Evolutionary conservation across 2,797 vertebrate species (phyloP), one percentile per base, ranked within the genome.

Genomic region (Adelosebastes latens): DNA sequence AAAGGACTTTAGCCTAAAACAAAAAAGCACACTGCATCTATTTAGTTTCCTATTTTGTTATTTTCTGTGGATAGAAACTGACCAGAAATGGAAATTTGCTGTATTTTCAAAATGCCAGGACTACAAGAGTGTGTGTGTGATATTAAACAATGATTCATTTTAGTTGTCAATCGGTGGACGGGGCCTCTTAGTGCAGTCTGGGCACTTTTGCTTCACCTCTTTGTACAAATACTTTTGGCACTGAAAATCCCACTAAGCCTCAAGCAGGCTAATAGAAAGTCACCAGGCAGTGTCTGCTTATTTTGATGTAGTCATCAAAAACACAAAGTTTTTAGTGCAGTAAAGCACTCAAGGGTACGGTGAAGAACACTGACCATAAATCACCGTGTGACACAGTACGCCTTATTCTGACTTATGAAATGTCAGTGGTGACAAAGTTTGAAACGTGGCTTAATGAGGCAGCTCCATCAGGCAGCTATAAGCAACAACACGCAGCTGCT

Each of bases 251-350:
- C 87, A 39, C 75, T 31, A 73, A 87, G 83, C 67, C 60, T 75
- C 63, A 73, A 53, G 84, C 72, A 64, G 70, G 77, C 82, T 77
- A 80, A 88, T 68, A 76, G 72, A 85, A 87, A 86, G 79, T 83
- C 79, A 85, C 79, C 16, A 63, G 74, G 53, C 69, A 49, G 49
- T 62, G 70, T 89, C 81, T 88, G 75, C 89, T 92, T 90, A 83
- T 90, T 94, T 89, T 93, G 86, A 91, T 84, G 86, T 83, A 84
- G 88, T 91, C 90, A 92, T 93, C 90, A 93, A 87, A 82, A 71
- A 25, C 39, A 18, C n/a, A 71, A 81, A 81, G 80, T 90, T 93
- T 91, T 87, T 68, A 75, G 79, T 31, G 72, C 70, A 82, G 73
- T 69, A 79, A 87, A 89, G 79, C 88, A 86, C 85, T 90, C 77